A percentile compares a stretch with the other conserved stretches of the same genome.
Evolutionary conservation across 2,888 invertebrate species (phyloP).

Genomic region (Drosophila austrosaltans): DNA sequence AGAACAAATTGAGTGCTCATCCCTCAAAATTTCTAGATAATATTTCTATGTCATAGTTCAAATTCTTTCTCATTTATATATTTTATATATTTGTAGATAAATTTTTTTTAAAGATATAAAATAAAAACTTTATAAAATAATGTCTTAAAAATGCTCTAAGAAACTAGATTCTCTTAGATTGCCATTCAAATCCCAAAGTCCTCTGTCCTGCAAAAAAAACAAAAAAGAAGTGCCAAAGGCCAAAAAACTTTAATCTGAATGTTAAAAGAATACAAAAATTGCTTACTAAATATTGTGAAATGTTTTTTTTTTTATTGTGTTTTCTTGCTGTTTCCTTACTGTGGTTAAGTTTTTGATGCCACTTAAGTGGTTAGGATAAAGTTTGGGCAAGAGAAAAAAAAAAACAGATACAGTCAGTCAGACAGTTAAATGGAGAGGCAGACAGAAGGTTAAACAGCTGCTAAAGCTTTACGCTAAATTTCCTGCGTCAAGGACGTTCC

Average conservation of each 20-base stretch:
- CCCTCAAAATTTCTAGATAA: no score
- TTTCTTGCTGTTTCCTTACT: slow-evolving; percentile 3
- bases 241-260: background rate
- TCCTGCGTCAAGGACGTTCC: slow-evolving; percentile 1
- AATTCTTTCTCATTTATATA: no score
- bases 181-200: background rate
- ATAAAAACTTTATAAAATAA: no score
- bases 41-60: no score
- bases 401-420: background rate
- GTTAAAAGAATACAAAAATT: slow-evolving; percentile 16
- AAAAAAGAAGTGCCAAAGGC: background rate
- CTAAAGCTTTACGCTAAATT: slow-evolving; percentile 10
- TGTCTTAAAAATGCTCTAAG: no score
- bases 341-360: slow-evolving; percentile 31
- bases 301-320: slow-evolving; percentile 41
- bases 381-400: background rate
- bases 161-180: background rate
- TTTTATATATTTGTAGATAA: no score
- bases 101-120: no score
- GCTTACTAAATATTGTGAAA: slow-evolving; percentile 39
- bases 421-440: background rate
- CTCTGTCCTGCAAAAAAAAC: no score
- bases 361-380: slow-evolving; percentile 30
- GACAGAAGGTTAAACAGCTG: slow-evolving; percentile 24
- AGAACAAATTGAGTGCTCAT: no score